These are phyloP conservation scores for Todiramphus chloris DNA, from an alignment of 2,113 vertebrate species.

Conservation along the genomic window DNA sequence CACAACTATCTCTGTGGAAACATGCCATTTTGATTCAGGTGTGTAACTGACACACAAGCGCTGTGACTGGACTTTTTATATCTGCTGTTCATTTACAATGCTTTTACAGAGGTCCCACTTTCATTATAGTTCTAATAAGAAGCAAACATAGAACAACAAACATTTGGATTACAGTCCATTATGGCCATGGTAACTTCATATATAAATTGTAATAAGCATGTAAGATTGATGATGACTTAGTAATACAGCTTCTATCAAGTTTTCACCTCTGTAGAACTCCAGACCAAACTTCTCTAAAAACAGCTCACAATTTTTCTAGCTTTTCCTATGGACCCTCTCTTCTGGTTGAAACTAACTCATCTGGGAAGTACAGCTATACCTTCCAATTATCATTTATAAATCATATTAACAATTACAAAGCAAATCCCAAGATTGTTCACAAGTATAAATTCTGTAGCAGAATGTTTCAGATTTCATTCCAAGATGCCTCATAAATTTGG, in stretches of 20 bases:
- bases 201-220: not conserved
- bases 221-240: not conserved
- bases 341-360: not conserved
- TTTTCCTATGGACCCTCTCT: not conserved
- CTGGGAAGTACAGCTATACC: not conserved
- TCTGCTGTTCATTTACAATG: not conserved
- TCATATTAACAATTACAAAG: not conserved
- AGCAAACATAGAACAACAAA: not conserved
- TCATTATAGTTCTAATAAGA: not conserved
- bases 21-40: not conserved
- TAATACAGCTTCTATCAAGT: not conserved
- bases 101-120: not conserved
- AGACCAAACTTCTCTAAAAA: not conserved
- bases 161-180: not conserved
- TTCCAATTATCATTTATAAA: not conserved
- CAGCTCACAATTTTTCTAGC: not conserved
- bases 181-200: not conserved
- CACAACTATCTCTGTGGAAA: not conserved
- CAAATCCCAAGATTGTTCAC: not conserved
- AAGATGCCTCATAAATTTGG: not conserved
- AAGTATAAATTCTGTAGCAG: not conserved
- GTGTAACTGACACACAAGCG: not conserved
- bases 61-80: not conserved
- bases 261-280: not conserved
- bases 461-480: not conserved